phyloP scores from a whole-genome alignment of 2,113 vertebrate species.

The Chloropsis hardwickii region DNA sequence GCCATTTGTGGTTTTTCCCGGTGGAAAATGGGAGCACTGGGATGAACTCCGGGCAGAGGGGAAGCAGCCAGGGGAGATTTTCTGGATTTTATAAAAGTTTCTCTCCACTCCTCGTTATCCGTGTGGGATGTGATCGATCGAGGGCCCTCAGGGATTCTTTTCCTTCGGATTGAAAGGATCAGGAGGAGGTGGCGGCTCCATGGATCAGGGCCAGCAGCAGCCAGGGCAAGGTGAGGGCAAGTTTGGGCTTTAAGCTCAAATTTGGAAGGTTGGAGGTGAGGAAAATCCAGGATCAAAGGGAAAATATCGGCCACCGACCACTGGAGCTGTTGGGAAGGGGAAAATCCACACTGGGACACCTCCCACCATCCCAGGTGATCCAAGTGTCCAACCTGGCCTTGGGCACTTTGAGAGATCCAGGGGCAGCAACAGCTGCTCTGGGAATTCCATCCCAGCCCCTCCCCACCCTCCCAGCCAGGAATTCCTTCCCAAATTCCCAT shows the following conservation, averaged over 20 bases:
- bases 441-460: neutral
- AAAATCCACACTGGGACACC: neutral
- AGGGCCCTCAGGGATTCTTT: neutral
- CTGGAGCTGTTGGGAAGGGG: neutral
- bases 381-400: neutral
- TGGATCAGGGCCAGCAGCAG: no score
- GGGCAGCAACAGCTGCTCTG: neutral
- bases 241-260: neutral
- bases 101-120: neutral
- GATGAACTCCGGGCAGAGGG: neutral
- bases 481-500: neutral
- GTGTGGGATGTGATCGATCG: neutral
- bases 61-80: neutral
- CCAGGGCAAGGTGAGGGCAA: neutral
- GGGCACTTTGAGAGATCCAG: neutral
- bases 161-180: neutral
- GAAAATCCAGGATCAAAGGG: neutral
- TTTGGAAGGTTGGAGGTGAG: neutral
- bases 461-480: neutral
- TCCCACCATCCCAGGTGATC: neutral
- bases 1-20: neutral
- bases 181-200: neutral
- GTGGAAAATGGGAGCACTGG: neutral
- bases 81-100: neutral
- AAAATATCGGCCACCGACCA: accelerated